A percentile compares a stretch with the other conserved stretches of the same genome.
phyloP scores from a whole-genome alignment of 1,140 invertebrate species.

The Penaeus japonicus region DNA sequence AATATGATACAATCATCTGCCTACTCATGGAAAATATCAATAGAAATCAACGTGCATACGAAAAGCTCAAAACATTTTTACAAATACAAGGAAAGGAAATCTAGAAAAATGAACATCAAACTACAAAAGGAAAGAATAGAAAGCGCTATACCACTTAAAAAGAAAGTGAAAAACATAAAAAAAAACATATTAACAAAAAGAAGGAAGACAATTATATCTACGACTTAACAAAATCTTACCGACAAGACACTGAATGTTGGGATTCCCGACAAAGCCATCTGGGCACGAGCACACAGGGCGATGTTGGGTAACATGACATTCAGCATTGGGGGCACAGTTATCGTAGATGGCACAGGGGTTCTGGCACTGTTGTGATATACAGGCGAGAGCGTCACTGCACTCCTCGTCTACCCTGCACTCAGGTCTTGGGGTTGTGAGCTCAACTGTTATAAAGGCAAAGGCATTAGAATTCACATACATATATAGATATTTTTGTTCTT shows the following conservation, averaged over 20 bases:
- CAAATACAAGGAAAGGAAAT: too few species aligned
- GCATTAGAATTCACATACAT: not conserved
- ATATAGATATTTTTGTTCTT: not conserved
- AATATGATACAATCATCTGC: too few species aligned
- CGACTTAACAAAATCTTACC: slow-evolving; percentile 65
- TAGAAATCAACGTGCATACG: too few species aligned
- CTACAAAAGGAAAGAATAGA: too few species aligned
- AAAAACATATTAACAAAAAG: not conserved
- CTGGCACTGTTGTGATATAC: slow-evolving; percentile 78
- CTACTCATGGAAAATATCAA: too few species aligned
- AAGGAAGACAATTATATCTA: not conserved
- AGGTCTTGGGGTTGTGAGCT: slow-evolving; percentile 68
- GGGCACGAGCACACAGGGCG: slow-evolving; percentile 83
- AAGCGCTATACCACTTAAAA: too few species aligned
- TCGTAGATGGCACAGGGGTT: slow-evolving; percentile 76
- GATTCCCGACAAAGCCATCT: slow-evolving; percentile 84
- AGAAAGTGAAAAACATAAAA: not conserved
- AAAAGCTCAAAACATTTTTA: too few species aligned
- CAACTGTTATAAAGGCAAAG: slow-evolving; percentile 14
- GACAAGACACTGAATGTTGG: slow-evolving; percentile 76
- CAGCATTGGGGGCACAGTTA: slow-evolving; percentile 79
- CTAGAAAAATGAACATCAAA: too few species aligned
- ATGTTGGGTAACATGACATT: slow-evolving; percentile 82
- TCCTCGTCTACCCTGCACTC: slow-evolving; percentile 82
- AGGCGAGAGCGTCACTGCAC: slow-evolving; percentile 85